Conservation (phyloP, 2,113 vertebrate genomes). For the Pseudorasbora parva region DNA sequence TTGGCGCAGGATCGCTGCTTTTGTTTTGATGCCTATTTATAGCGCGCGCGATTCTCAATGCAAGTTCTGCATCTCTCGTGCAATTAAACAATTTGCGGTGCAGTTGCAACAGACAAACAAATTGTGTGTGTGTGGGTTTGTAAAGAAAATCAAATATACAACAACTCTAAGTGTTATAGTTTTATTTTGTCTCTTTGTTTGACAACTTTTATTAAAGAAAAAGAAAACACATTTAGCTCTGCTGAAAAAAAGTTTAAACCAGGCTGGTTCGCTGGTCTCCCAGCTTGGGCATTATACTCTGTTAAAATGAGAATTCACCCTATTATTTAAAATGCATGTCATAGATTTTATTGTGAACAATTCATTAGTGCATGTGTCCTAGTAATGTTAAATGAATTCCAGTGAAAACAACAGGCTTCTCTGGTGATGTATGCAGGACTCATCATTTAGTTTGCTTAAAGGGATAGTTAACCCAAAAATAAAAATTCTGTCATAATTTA, state of each 20-base stretch:
- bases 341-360: neutral
- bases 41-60: neutral
- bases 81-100: neutral
- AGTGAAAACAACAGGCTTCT: neutral
- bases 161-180: neutral
- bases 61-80: constrained; percentile 6
- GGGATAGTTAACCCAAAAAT: too few relatives aligned
- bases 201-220: neutral
- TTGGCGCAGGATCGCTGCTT: constrained; percentile 44
- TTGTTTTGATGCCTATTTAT: constrained; percentile 50
- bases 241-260: neutral
- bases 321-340: neutral
- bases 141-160: neutral
- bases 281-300: neutral
- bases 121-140: neutral
- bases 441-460: neutral
- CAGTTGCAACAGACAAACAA: neutral
- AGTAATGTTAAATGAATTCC: neutral
- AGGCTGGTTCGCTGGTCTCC: neutral
- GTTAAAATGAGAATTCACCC: neutral
- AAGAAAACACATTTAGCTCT: neutral
- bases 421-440: neutral
- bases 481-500: too few relatives aligned
- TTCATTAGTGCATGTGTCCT: neutral
- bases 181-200: neutral